A percentile compares a stretch with the other conserved stretches of the same genome.
phyloP scores from a whole-genome alignment of 1,140 invertebrate species.

The Psix sp. region DNA sequence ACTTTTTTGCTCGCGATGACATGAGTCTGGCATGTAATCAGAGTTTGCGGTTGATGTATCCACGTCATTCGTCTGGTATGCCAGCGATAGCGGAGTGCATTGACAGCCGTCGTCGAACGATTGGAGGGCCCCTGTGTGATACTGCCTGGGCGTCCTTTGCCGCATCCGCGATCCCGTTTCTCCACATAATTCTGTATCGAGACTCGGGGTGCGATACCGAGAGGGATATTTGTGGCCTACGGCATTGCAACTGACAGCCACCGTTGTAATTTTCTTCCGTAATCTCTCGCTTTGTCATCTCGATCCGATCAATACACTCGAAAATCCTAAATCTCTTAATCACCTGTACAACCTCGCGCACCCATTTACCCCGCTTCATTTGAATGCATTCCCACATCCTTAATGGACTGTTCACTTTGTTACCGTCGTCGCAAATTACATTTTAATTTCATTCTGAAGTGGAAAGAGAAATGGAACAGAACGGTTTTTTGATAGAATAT shows the following conservation, averaged over 20 bases:
- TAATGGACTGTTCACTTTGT: constrained; percentile 1
- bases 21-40: constrained; percentile 64
- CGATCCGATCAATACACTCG: constrained; percentile 43
- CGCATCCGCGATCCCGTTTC: constrained; percentile 38
- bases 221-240: constrained; percentile 49
- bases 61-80: constrained; percentile 36
- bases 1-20: constrained; percentile 34
- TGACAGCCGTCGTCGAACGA: constrained; percentile 67
- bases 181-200: constrained; percentile 58
- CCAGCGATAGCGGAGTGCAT: constrained; percentile 44
- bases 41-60: constrained; percentile 50
- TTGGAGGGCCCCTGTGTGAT: constrained; percentile 59
- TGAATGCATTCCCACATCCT: constrained; percentile 9
- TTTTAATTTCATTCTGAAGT: too few species aligned
- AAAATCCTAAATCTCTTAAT: constrained; percentile 48
- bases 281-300: constrained; percentile 57
- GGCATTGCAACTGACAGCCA: constrained; percentile 58
- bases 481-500: too few species aligned
- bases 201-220: constrained; percentile 53
- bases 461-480: too few species aligned
- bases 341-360: constrained; percentile 11
- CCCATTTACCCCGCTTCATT: constrained; percentile 15
- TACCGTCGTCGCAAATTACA: background rate
- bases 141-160: too few species aligned
- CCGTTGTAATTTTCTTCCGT: constrained; percentile 63